Evolutionary conservation across 2,888 invertebrate genomes (phyloP), one percentile per base, ranked within the genome.

Genomic region (Cephus nigrinus): DNA sequence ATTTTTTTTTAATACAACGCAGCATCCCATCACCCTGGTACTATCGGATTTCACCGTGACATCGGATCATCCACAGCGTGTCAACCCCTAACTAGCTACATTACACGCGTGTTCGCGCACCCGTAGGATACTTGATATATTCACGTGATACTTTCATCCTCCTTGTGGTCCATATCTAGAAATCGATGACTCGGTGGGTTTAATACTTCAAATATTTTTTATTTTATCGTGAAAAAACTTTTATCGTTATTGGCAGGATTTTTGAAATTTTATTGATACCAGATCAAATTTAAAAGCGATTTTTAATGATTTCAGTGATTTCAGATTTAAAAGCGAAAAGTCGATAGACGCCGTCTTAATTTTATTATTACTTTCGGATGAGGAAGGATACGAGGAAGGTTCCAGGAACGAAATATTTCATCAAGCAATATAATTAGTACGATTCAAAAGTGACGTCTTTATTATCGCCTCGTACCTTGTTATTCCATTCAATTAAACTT

Each of bases 331-430:
- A 1, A 5, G 4, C 40, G 23, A 23, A 55, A 15, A 55, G 9
- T 55, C 23, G 2, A 23, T 55, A 23, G 40, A 40, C 12, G 40
- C 4, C 40, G 1, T 55, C 2, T 55, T 23, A 5, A 55, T 55
- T 5, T 23, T 55, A 23, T 55, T 23, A 9, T 23, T 55, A 23
- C 5, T 55, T 2, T 1, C 9, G 9, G 5, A 23, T 0, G 23
- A 23, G 31, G 2, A 71, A 30, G 31, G 76, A 80, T 76, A 75
- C 80, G 81, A 84, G 87, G 86, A 84, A 86, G 86, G 84, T 90
- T 90, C 90, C 82, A 80, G 82, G 89, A 90, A 90, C 84, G 84
- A 85, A 86, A 85, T 87, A 84, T 88, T 90, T 90, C 88, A 90
- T 90, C 89, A 88, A 84, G 82, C 35, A 80, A 55, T 84, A 87